phyloP scores from a whole-genome alignment of 1,140 invertebrate species.

The Pseudomyrmex cubaensis region DNA sequence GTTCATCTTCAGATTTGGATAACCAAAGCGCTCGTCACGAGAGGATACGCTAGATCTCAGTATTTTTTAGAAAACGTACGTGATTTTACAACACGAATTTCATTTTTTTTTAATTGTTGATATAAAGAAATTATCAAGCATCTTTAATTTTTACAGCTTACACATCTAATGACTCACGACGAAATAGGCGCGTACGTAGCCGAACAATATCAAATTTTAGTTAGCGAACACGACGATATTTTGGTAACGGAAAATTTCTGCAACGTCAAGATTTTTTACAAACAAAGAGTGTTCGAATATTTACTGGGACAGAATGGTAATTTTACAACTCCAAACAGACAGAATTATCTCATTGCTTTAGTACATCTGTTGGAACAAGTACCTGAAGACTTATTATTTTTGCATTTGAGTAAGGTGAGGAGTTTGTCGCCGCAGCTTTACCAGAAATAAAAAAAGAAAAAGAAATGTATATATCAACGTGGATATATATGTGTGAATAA shows the following conservation, averaged over 20 bases:
- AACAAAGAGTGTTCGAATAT: conserved; percentile 88
- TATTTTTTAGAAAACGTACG: conserved; percentile 71
- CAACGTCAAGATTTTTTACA: conserved; percentile 85
- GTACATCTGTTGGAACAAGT: conserved; percentile 87
- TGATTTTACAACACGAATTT: conserved; percentile 7
- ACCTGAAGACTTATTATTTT: conserved; percentile 87
- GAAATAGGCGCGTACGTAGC: conserved; percentile 75
- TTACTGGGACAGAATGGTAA: conserved; percentile 83
- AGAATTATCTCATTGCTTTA: conserved; percentile 87
- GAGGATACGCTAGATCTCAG: conserved; percentile 70
- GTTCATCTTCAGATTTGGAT: conserved; percentile 72
- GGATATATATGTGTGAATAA: conserved; percentile 1
- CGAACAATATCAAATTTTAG: conserved; percentile 75
- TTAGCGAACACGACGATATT: conserved; percentile 75
- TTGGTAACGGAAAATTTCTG: conserved; percentile 79
- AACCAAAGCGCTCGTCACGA: conserved; percentile 74
- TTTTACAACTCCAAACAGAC: conserved; percentile 83
- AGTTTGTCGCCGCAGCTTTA: conserved; percentile 31
- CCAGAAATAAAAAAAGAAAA: background rate
- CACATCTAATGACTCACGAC: conserved; percentile 74
- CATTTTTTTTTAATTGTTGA: background rate
- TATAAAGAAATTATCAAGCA: too few species aligned
- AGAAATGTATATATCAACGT: background rate
- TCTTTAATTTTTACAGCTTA: conserved; percentile 69
- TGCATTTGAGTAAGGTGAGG: conserved; percentile 87